Evolutionary conservation across 2,888 invertebrate species (phyloP), one percentile per base, ranked within the genome.

Genomic region (Drosophila meridiana): DNA sequence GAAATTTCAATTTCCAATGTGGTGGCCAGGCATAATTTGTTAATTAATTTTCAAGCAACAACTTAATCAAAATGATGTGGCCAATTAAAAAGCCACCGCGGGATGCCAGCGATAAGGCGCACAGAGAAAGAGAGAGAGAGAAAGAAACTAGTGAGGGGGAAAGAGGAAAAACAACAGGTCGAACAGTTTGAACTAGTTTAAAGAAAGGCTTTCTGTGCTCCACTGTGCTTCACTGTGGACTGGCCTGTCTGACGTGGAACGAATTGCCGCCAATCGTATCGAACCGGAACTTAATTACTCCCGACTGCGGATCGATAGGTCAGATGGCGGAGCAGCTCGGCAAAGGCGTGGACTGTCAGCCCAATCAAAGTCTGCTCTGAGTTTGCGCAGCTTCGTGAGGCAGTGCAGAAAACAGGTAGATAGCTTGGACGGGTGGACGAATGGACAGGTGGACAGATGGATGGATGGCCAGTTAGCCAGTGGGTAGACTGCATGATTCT

Each of bases 51-150:
- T 70, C 80, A 48, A 82, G 79, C 90, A 80, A 91, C 91, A 92
- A 91, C 91, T 92, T 83, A 92, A 91, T 91, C 91, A 91, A 90
- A 81, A 82, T 83, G 82, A 89, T 87, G 87, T 84, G 82, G 78
- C 85, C 87, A 91, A 90, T 91, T 91, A 91, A 92, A 90, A 89
- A 81, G 76, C 76, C 91, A 84, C 91, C 88, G 70, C 80, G 82
- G 89, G 86, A 72, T 71, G 82, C 84, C 71, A 78, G 45, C 70
- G 73, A 65, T 72, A 61, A 68, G 62, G 34, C 34, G 32, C 7
- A 48, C n/a, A 59, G 26, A 34, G 20, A 14, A 40, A 30, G 43
- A 30, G 20, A 28, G n/a, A n/a, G 58, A 8, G n/a, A n/a, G 20
- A 26, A 43, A 11, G 20, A 34, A 34, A 26, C 11, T 5, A 7